Conservation (phyloP, 2,113 vertebrate species). For the Elaphurus davidianus region DNA sequence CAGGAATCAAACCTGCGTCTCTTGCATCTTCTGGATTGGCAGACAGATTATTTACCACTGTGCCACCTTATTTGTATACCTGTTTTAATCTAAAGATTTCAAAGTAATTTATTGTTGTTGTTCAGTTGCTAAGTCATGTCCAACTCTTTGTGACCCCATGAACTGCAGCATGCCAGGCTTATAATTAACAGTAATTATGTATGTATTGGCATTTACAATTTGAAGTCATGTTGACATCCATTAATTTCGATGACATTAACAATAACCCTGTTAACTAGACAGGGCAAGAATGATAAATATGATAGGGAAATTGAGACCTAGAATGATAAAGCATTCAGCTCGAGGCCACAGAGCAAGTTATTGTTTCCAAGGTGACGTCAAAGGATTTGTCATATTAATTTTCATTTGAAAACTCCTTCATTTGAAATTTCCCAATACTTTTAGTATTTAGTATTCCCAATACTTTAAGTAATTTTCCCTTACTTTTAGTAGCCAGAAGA, state of each 20-base stretch:
- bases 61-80: not conserved
- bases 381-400: not conserved
- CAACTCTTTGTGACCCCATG: not conserved
- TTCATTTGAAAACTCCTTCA: not conserved
- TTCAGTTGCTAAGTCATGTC: not conserved
- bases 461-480: not conserved
- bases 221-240: not conserved
- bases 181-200: not conserved
- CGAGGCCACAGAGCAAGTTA: not conserved
- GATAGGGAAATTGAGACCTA: not conserved
- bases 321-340: not conserved
- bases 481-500: not conserved
- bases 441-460: not conserved
- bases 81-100: not conserved
- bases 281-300: not conserved
- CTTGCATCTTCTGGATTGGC: not conserved
- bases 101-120: not conserved
- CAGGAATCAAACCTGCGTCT: not conserved
- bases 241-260: not conserved
- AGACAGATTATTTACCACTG: not conserved
- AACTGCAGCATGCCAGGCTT: not conserved
- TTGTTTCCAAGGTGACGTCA: not conserved
- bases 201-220: not conserved
- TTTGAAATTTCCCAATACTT: not conserved
- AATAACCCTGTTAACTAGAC: not conserved